Conservation (phyloP, 2,797 vertebrate species). For the Pristis pectinata region DNA sequence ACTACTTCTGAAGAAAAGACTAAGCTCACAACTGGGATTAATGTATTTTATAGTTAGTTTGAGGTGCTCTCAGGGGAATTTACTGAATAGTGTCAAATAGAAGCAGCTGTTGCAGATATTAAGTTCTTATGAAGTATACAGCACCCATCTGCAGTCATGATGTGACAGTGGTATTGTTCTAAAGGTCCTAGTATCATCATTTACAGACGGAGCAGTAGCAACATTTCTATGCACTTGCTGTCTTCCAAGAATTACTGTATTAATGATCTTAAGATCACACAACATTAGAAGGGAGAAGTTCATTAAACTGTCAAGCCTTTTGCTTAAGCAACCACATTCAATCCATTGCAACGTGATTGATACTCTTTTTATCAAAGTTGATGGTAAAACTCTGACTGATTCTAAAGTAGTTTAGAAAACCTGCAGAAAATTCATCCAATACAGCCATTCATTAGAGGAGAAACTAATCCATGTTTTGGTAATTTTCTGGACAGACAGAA, state of each 20-base stretch:
- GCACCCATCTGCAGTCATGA: background rate
- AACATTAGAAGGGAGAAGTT: background rate
- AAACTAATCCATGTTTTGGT: background rate
- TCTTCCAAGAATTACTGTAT: background rate
- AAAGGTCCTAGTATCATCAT: background rate
- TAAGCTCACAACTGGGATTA: background rate
- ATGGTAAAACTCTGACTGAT: background rate
- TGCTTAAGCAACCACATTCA: background rate
- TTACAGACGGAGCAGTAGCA: background rate
- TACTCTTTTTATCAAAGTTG: background rate
- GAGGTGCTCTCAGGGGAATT: background rate
- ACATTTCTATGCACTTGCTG: background rate
- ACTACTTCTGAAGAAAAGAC: background rate
- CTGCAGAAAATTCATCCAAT: background rate
- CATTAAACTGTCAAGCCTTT: background rate
- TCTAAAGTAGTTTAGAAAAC: background rate
- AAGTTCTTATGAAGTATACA: background rate
- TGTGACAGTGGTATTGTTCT: background rate
- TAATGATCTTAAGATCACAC: background rate
- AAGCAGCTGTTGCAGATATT: background rate
- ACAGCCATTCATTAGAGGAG: background rate
- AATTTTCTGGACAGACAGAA: background rate
- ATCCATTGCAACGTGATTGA: background rate
- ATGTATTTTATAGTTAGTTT: background rate
- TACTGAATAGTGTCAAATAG: background rate